Base-by-base conservation (phyloP, 2,888 invertebrate species). In the Trichopria drosophilae region DNA sequence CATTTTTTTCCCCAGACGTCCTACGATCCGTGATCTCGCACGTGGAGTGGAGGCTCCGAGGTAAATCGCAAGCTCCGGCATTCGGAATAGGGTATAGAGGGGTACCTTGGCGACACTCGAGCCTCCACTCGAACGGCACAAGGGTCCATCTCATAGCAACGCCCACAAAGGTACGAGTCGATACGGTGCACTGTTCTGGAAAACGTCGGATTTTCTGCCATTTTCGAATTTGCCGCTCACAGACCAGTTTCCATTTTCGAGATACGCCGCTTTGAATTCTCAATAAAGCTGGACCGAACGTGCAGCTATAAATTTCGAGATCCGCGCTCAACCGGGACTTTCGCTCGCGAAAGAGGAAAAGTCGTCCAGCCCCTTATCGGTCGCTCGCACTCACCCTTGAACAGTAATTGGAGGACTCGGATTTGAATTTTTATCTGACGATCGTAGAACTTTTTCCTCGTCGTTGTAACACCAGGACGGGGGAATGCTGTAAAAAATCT, bases 131-230 rank as follows among this genome's bases (percentile, higher is more conserved):
- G 65, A 62, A 65, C 69, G 51, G 58, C 67, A 68, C 73, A 73
- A 75, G 75, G 75, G 75, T 74, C 75, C 73, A 75, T 75, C 73
- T 74, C 75, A 69, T 75, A 74, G 75, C 75, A 75, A 75, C 75
- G 75, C 75, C 75, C 75, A 72, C 75, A 71, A 72, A 69, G 72
- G 71, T 68, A 24, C 71, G 67, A 73, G 73, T 73, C 73, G 72
- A 73, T 73, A 73, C 71, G 71, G 24, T 68, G 71, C 73, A 69
- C 68, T 69, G 68, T 70, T 68, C 69, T 71, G 72, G 71, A 72
- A 74, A 74, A 65, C 68, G 64, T 46, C 63, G 66, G 66, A 71
- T 71, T 73, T 73, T 71, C 66, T 58, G 59, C 61, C 60, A 65
- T 69, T 71, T 70, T 65, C 60, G 55, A 68, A 66, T 66, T 68